Base-by-base conservation (phyloP, 2,888 invertebrate genomes). In the Carabus problematicus region DNA sequence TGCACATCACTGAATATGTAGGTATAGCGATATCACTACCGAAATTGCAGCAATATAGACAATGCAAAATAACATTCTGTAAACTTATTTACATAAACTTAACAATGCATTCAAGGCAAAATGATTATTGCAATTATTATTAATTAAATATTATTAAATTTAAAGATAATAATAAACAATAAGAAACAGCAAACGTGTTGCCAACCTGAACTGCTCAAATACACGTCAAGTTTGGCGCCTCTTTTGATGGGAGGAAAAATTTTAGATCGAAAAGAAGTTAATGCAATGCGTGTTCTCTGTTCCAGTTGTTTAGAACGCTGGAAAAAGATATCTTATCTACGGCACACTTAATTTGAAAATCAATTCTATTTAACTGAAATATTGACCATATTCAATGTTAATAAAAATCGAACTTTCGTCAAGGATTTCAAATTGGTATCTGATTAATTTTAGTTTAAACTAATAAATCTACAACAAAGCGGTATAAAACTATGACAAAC, bases 121-220 rank as follows among this genome's bases (percentile, higher is more conserved):
- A 18, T 7, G 4, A 29, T 29, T 29, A 29, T 29, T 29, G 29
- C 29, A 6, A 29, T 29, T 29, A 29, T 29, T 29, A 29, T 29
- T 29, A 3, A 29, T 2, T 8, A 52, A 52, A 14, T n/a, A 49
- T 49, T 16, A 16, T 49, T 12, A 49, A 16, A 49, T n/a, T 49
- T 14, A 49, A 49, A n/a, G n/a, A n/a, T n/a, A n/a, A 49, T 18
- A 49, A 16, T 14, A 14, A 49, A 49, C 18, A 49, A 49, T 3
- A 45, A 45, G 2, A 45, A 29, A 29, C 29, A 29, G 29, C 29
- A 29, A 52, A 52, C 16, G 19, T 52, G 18, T 9, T 61, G 67
- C 89, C 87, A 87, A 93, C 93, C 93, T 93, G 93, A 92, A 83
- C 91, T 91, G 84, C 91, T 92, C 83, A 92, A 88, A 85, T 93